These are phyloP conservation scores for Iphiclides podalirius DNA, from an alignment of 2,888 invertebrate genomes.

Conservation along the genomic window DNA sequence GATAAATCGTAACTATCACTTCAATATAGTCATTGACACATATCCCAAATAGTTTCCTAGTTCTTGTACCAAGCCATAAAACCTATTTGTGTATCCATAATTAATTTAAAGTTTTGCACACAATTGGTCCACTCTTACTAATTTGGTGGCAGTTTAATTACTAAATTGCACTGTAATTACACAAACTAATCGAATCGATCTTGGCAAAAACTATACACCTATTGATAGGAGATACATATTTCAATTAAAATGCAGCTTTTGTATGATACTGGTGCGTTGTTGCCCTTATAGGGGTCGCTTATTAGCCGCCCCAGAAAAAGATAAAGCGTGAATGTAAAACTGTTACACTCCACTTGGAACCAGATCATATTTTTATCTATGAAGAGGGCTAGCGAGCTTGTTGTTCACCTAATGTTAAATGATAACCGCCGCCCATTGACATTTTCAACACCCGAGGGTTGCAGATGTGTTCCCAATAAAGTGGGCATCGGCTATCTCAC, in stretches of 20 bases:
- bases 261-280: constrained; percentile 59
- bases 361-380: constrained; percentile 18
- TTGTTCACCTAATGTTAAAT: too few species aligned
- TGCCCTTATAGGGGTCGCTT: constrained; percentile 55
- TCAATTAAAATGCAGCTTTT: constrained; percentile 61
- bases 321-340: constrained; percentile 38
- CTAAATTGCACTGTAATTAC: constrained; percentile 11
- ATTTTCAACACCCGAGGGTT: too few species aligned
- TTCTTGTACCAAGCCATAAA: too few species aligned
- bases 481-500: too few species aligned
- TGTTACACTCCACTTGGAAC: constrained; percentile 35
- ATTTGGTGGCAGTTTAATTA: background rate
- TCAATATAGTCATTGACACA: too few species aligned
- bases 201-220: constrained; percentile 22
- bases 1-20: too few species aligned
- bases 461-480: too few species aligned
- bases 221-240: constrained; percentile 51
- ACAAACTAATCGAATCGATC: constrained; percentile 15
- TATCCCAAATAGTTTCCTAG: too few species aligned
- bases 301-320: constrained; percentile 60
- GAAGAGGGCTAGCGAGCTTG: too few species aligned
- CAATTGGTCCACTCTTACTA: background rate
- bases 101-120: background rate
- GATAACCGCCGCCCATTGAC: too few species aligned
- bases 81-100: too few species aligned